Evolutionary conservation across 2,797 vertebrate genomes (phyloP).

Genomic region (Menidia menidia): DNA sequence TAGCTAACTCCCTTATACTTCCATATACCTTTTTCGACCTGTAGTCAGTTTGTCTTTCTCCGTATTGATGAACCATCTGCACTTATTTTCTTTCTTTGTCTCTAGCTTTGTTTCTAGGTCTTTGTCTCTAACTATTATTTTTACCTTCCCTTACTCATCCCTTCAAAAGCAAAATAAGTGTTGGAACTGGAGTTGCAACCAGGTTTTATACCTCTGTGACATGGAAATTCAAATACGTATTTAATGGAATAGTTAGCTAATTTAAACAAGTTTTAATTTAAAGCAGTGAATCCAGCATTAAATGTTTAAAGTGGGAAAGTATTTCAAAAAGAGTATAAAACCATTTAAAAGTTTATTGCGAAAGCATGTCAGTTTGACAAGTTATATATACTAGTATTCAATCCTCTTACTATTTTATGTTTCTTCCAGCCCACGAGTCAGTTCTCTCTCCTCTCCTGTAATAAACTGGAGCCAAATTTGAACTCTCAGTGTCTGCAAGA

Average conservation of each 20-base stretch:
- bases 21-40: slow-evolving; percentile 48
- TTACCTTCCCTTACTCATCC: not conserved
- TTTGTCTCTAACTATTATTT: not conserved
- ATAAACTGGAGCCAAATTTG: slow-evolving; percentile 45
- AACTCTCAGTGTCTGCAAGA: slow-evolving; percentile 53
- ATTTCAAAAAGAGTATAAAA: not conserved
- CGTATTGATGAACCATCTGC: slow-evolving; percentile 13
- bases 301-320: no score
- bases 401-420: not conserved
- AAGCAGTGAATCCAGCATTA: no score
- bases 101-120: no score
- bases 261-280: not conserved
- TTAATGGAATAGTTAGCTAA: not conserved
- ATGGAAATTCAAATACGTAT: not conserved
- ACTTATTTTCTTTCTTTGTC: not conserved
- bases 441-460: slow-evolving; percentile 24
- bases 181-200: not conserved
- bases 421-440: slow-evolving; percentile 3
- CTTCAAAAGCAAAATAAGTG: not conserved
- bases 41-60: slow-evolving; percentile 14
- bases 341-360: not conserved
- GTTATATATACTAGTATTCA: not conserved
- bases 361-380: not conserved
- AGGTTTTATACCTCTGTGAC: not conserved
- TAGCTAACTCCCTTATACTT: slow-evolving; percentile 4